Conservation (phyloP, 92 coral and sea anemone species). For the Montipora capitata region DNA sequence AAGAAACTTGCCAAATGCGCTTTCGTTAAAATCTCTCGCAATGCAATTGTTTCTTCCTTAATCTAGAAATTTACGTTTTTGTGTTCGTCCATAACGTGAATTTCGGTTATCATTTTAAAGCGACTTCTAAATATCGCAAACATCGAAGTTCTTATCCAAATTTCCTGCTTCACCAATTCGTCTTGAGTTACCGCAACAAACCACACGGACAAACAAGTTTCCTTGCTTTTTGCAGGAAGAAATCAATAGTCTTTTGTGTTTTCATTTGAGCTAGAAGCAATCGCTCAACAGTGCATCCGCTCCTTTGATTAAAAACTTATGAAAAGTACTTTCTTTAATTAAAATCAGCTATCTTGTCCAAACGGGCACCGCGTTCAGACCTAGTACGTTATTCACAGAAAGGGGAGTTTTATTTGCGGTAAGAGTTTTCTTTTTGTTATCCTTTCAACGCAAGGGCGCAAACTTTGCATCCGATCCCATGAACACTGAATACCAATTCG, state of each 20-base stretch:
- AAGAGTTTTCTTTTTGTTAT: neutral
- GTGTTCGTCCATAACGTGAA: too few relatives aligned
- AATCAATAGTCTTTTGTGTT: slow-evolving; percentile 26
- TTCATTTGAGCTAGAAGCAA: neutral
- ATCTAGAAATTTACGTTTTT: too few relatives aligned
- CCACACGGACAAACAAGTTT: slow-evolving; percentile 11
- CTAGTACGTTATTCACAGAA: neutral
- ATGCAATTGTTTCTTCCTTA: too few relatives aligned
- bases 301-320: slow-evolving; percentile 7
- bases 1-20: too few relatives aligned
- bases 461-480: too few relatives aligned
- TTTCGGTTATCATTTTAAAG: neutral
- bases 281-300: slow-evolving; percentile 8
- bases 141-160: neutral
- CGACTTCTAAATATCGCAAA: neutral
- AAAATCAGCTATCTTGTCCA: neutral
- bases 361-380: neutral
- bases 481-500: too few relatives aligned
- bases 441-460: too few relatives aligned
- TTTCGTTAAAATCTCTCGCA: too few relatives aligned
- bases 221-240: neutral
- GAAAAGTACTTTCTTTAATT: slow-evolving; percentile 4
- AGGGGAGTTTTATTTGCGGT: neutral
- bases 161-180: too few relatives aligned
- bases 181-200: neutral